These are phyloP conservation scores for Eupithecia subfuscata DNA, from an alignment of 2,888 invertebrate genomes.

Conservation along the genomic window DNA sequence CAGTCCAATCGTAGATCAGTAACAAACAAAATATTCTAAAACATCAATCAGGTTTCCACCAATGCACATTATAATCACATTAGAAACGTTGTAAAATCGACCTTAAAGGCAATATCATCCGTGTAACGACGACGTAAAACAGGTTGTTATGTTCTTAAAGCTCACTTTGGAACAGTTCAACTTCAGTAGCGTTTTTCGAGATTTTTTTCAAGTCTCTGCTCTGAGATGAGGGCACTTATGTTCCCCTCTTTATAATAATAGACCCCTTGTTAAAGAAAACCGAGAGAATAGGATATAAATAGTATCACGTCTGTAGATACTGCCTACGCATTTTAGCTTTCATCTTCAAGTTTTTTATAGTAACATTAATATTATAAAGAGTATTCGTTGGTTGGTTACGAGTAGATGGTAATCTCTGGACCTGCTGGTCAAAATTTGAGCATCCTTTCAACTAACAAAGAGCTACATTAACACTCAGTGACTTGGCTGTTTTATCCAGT, in stretches of 20 bases:
- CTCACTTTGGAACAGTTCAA: slow-evolving; percentile 24
- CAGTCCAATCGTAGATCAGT: no score
- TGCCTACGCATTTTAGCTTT: not conserved
- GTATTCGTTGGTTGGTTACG: no score
- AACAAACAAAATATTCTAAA: no score
- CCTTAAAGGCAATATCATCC: not conserved
- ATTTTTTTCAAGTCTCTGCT: slow-evolving; percentile 30
- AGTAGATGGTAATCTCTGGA: no score
- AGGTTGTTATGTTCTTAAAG: slow-evolving; percentile 31
- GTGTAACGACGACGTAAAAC: slow-evolving; percentile 12
- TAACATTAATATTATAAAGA: not conserved
- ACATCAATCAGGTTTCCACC: not conserved
- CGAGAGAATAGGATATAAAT: slow-evolving; percentile 23
- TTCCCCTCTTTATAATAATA: slow-evolving; percentile 35
- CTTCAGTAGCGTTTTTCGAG: slow-evolving; percentile 35
- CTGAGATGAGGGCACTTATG: slow-evolving; percentile 33
- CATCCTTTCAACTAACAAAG: no score
- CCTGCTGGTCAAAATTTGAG: no score
- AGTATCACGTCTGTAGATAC: slow-evolving; percentile 11
- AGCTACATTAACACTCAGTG: no score
- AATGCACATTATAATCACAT: not conserved
- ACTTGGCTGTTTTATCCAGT: no score
- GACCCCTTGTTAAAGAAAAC: slow-evolving; percentile 29
- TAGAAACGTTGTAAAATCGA: not conserved
- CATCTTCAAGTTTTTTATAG: not conserved